Evolutionary conservation across 2,888 invertebrate species (phyloP).

Genomic region (Scaptomyza polygonia): DNA sequence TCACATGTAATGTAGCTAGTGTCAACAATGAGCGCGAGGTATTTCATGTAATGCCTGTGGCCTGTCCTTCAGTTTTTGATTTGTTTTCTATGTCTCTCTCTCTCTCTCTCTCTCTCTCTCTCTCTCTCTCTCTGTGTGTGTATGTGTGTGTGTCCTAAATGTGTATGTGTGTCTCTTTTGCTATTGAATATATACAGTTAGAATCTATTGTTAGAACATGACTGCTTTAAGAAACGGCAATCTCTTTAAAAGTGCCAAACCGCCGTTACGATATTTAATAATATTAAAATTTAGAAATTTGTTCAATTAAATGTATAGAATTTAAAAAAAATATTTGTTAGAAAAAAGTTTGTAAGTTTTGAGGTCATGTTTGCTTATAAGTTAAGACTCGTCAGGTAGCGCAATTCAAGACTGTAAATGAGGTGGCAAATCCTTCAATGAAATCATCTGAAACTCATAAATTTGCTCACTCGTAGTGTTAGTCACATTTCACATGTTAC

Average conservation of each 20-base stretch:
- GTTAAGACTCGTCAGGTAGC: conserved; percentile 29
- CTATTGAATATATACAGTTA: neutral
- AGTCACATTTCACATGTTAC: conserved; percentile 15
- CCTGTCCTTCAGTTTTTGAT: conserved; percentile 36
- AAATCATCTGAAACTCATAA: conserved; percentile 15
- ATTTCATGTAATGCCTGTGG: conserved; percentile 55
- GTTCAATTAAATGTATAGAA: too few species aligned
- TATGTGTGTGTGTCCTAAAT: conserved; percentile 7
- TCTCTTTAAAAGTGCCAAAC: too few species aligned
- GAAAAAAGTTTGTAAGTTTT: too few species aligned
- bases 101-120: too few species aligned
- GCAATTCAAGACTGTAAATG: neutral
- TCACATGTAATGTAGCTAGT: conserved; percentile 20
- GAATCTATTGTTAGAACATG: neutral
- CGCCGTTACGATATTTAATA: too few species aligned
- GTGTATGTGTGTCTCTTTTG: conserved; percentile 3
- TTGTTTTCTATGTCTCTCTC: conserved; percentile 21
- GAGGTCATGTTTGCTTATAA: neutral
- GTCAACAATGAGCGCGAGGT: conserved; percentile 56
- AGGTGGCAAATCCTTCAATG: neutral
- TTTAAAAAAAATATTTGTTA: too few species aligned
- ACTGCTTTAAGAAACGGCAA: conserved; percentile 52
- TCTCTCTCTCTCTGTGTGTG: too few species aligned
- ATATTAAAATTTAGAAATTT: too few species aligned
- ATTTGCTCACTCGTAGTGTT: conserved; percentile 27